A percentile compares a stretch with the other conserved stretches of the same genome.
Evolutionary conservation across 2,113 vertebrate species (phyloP).

Genomic region (Lamprologus callipterus): DNA sequence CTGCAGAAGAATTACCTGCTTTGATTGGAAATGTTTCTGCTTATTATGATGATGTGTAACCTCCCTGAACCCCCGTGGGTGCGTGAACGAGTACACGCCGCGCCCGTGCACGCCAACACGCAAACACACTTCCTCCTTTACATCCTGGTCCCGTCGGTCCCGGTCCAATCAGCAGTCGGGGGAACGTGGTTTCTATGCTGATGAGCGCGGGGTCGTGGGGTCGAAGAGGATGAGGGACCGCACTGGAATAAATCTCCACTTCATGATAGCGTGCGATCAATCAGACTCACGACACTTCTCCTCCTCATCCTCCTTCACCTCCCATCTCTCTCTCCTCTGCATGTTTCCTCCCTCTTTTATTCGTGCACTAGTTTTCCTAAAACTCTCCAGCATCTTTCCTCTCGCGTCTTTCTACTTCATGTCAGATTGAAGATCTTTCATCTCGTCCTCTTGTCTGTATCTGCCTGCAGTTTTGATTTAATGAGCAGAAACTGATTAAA

Average conservation of each 20-base stretch:
- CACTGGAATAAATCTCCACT: conserved; percentile 41
- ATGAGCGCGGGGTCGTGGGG: conserved; percentile 32
- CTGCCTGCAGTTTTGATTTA: not conserved
- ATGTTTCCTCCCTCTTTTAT: not conserved
- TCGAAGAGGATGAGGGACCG: conserved; percentile 12
- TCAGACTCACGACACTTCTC: not conserved
- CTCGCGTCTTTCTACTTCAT: not conserved
- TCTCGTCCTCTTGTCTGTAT: not conserved
- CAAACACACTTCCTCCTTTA: conserved; percentile 8
- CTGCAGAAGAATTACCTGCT: not conserved
- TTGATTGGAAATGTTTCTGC: conserved; percentile 47
- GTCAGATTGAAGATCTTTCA: not conserved
- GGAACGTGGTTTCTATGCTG: conserved; percentile 55
- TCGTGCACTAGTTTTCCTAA: not conserved
- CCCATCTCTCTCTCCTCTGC: not conserved
- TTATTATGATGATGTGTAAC: conserved; percentile 28
- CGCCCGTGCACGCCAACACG: not conserved
- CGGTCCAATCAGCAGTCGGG: conserved; percentile 29
- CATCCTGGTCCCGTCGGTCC: not conserved
- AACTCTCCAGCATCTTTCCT: not conserved
- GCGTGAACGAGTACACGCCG: not conserved
- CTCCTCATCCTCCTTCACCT: not conserved
- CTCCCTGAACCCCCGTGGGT: not conserved
- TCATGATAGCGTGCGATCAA: conserved; percentile 19
- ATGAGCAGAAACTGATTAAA: not conserved